Evolutionary conservation across 2,888 invertebrate species (phyloP), one percentile per base, ranked within the genome.

Genomic region (Herminia tarsipennalis): DNA sequence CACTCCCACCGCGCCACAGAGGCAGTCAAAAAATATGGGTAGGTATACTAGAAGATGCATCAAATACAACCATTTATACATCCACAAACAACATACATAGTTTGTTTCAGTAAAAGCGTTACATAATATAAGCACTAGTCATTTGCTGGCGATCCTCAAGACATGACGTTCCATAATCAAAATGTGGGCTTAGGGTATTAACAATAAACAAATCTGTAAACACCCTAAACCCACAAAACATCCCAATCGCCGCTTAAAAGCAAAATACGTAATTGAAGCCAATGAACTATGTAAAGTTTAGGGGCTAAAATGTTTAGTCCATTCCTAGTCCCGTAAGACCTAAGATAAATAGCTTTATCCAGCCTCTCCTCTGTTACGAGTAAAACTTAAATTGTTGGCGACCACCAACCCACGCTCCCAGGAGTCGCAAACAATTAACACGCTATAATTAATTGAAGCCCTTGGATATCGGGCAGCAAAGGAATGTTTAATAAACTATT

Each of bases 391-490:
- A 45, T 46, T 35, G 29, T 35, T 40, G 29, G 16, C 22, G n/a
- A 20, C 28, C 27, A 18, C 18, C 36, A 9, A 20, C 28, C 27
- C 14, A 16, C 36, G 14, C 10, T 42, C 47, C 18, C 30, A 2
- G 9, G 39, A 21, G 28, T 24, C 1, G 25, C 5, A 36, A 56
- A 62, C 42, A 52, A 52, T 57, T 62, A 43, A 40, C 30, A 40
- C 33, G 17, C 9, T 30, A 34, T 35, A 28, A 28, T 39, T 44
- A 40, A 49, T 36, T 42, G 32, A 38, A 37, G 17, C 8, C 20
- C 16, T 20, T 33, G 25, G 27, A 41, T 33, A 16, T 36, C 22
- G 35, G n/a, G n/a, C n/a, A n/a, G n/a, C n/a, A n/a, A n/a, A n/a
- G n/a, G n/a, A n/a, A n/a, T n/a, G n/a, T n/a, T n/a, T n/a, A n/a